A percentile compares a stretch with the other conserved stretches of the same genome.
phyloP scores from a whole-genome alignment of 2,797 vertebrate species.

The Ctenochaetus hawaiiensis region DNA sequence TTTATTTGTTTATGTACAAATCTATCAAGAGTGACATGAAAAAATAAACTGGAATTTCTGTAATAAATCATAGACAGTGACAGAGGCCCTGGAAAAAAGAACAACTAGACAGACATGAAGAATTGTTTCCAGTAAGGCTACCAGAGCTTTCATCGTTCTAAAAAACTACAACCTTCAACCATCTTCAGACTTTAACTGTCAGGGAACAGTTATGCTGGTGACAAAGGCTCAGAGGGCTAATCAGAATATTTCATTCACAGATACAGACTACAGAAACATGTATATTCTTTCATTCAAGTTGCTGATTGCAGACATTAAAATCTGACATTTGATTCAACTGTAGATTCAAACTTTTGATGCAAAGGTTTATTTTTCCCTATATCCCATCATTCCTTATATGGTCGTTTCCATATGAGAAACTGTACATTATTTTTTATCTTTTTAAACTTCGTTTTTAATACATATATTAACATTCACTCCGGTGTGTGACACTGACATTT shows the following conservation, averaged over 20 bases:
- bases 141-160: not conserved
- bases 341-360: conserved; percentile 10
- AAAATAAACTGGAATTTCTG: conserved; percentile 15
- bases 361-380: not conserved
- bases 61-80: conserved; percentile 33
- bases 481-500: conserved; percentile 33
- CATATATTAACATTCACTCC: conserved; percentile 65
- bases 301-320: conserved; percentile 31
- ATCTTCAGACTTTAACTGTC: not conserved
- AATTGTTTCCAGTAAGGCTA: not conserved
- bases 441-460: conserved; percentile 9
- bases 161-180: not conserved
- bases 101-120: not conserved
- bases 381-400: not conserved
- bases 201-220: not conserved
- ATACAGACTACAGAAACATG: not conserved
- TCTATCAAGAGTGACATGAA: conserved; percentile 49
- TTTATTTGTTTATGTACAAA: conserved; percentile 67
- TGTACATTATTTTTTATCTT: conserved; percentile 22
- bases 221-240: not conserved
- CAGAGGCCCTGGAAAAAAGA: not conserved
- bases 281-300: conserved; percentile 20
- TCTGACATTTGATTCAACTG: conserved; percentile 15
- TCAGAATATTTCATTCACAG: conserved; percentile 22
- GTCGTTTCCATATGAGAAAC: conserved; percentile 36